phyloP scores from a whole-genome alignment of 2,888 invertebrate genomes.

The Eristalinus aeneus region DNA sequence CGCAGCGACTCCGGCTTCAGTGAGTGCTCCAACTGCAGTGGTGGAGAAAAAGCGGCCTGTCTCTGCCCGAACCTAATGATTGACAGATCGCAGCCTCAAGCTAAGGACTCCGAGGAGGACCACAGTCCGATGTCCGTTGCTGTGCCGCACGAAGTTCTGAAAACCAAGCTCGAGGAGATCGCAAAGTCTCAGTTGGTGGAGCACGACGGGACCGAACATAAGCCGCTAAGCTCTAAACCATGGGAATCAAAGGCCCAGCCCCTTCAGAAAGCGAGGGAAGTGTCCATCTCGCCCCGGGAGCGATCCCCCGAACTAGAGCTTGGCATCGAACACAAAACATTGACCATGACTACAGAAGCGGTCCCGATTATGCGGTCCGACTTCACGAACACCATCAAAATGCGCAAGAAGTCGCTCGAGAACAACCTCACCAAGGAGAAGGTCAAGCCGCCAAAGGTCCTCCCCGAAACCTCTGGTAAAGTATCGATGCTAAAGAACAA shows the following conservation, averaged over 20 bases:
- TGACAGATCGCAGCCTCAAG: constrained; percentile 22
- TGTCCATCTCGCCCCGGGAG: neutral
- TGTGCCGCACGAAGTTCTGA: constrained; percentile 75
- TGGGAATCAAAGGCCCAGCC: neutral
- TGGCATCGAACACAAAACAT: constrained; percentile 24
- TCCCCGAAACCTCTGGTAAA: constrained; percentile 76
- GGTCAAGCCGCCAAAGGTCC: constrained; percentile 74
- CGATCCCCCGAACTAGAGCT: constrained; percentile 38
- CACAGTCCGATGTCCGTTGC: constrained; percentile 74
- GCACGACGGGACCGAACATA: constrained; percentile 39
- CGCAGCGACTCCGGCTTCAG: constrained; percentile 83
- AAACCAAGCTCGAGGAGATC: constrained; percentile 78
- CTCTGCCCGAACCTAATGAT: constrained; percentile 61
- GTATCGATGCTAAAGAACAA: constrained; percentile 79
- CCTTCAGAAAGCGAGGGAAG: neutral
- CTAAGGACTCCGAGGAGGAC: constrained; percentile 58
- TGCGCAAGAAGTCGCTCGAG: constrained; percentile 80
- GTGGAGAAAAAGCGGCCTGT: constrained; percentile 65
- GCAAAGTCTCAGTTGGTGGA: constrained; percentile 73
- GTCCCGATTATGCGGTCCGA: constrained; percentile 79
- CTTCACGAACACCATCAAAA: constrained; percentile 80
- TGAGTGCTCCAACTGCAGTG: constrained; percentile 81
- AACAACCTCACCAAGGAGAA: constrained; percentile 78
- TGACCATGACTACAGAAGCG: constrained; percentile 66
- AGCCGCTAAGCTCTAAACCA: neutral